Conservation (phyloP, 2,113 vertebrate genomes). For the Bujurquina vittata region DNA sequence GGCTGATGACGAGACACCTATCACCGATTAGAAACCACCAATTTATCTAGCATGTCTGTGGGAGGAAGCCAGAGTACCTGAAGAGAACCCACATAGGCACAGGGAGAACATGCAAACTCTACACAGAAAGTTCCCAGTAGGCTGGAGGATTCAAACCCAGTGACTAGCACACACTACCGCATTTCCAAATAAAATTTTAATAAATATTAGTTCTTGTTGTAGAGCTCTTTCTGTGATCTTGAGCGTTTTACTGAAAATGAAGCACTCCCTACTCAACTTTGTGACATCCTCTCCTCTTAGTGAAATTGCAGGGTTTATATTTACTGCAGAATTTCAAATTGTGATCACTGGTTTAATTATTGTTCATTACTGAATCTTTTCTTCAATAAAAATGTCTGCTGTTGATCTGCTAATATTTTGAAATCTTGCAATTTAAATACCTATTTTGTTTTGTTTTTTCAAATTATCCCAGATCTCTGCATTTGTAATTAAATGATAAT, state of each 20-base stretch:
- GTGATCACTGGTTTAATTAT: background rate
- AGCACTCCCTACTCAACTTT: background rate
- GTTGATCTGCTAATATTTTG: background rate
- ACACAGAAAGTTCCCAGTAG: background rate
- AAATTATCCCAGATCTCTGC: background rate
- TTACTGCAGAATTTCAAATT: background rate
- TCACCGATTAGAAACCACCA: background rate
- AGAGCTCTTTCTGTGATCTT: background rate
- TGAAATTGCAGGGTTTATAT: background rate
- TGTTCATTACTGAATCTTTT: background rate
- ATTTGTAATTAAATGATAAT: background rate
- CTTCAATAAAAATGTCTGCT: background rate
- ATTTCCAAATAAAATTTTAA: background rate
- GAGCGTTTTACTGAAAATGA: background rate
- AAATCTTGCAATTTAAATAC: background rate
- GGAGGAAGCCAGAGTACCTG: background rate
- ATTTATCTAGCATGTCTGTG: background rate
- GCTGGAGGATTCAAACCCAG: background rate
- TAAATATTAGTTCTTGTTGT: too few species aligned
- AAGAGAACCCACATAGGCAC: background rate
- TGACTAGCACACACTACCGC: background rate
- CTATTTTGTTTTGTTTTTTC: background rate
- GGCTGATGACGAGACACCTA: rapidly evolving
- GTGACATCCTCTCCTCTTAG: background rate
- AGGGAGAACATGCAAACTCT: background rate